Conservation (phyloP, 2,888 invertebrate species). For the Rhabditophanes sp. region DNA sequence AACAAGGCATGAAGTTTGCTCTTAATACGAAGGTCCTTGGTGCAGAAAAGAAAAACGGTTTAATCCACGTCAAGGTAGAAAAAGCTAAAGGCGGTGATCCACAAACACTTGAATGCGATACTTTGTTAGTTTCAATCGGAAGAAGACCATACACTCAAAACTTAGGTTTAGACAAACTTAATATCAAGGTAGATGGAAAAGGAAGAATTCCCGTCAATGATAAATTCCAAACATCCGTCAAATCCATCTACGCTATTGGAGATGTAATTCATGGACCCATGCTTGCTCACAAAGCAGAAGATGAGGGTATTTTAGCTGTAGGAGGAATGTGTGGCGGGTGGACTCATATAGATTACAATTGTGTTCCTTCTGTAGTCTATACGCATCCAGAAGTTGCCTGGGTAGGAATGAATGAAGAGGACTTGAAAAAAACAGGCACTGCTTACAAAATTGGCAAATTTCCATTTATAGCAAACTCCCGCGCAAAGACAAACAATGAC, state of each 20-base stretch:
- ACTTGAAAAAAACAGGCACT: constrained; percentile 68
- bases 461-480: constrained; percentile 84
- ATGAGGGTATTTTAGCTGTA: constrained; percentile 61
- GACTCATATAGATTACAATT: constrained; percentile 93
- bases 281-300: constrained; percentile 97
- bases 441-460: constrained; percentile 89
- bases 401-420: constrained; percentile 82
- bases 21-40: constrained; percentile 45
- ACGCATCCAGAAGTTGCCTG: constrained; percentile 95
- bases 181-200: constrained; percentile 73
- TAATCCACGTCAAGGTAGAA: too few species aligned
- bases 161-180: constrained; percentile 74
- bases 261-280: constrained; percentile 94
- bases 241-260: constrained; percentile 81
- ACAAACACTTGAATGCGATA: constrained; percentile 58
- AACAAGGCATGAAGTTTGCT: constrained; percentile 69
- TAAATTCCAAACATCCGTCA: constrained; percentile 58
- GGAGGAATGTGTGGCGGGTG: constrained; percentile 68
- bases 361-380: constrained; percentile 92
- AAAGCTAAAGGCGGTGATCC: neutral
- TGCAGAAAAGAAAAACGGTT: neutral
- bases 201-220: constrained; percentile 85
- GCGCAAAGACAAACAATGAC: constrained; percentile 89
- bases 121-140: constrained; percentile 77
- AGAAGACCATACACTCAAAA: constrained; percentile 75